Percentiles rank a stretch among this genome's conserved stretches.
Evolutionary conservation across 2,113 vertebrate genomes (phyloP).

Genomic region (Oostethus manadensis): DNA sequence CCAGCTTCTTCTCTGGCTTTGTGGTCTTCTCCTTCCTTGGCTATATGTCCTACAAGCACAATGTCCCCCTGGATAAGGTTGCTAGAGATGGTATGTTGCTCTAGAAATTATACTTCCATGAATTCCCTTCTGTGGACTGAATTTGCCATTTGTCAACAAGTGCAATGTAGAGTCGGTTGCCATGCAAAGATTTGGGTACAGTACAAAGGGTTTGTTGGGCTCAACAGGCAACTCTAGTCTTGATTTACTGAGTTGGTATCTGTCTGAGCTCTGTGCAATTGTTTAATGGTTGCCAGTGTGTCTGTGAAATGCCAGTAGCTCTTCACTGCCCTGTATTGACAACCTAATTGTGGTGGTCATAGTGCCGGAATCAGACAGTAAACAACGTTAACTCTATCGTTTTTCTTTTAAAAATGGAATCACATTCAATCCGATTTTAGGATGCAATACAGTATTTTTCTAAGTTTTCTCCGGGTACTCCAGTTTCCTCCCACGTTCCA

Average conservation of each 20-base stretch:
- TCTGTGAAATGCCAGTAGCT: neutral
- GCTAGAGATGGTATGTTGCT: slow-evolving; percentile 77
- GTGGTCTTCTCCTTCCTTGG: slow-evolving; percentile 91
- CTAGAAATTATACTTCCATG: neutral
- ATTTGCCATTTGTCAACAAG: neutral
- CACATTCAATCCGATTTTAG: neutral
- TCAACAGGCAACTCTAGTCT: no score
- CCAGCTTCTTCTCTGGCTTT: slow-evolving; percentile 89
- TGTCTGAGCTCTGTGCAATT: neutral
- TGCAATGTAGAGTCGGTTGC: no score
- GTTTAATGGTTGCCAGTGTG: neutral
- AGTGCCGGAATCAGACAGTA: neutral
- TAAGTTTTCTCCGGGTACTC: no score
- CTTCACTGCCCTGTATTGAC: no score
- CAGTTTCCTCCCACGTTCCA: no score
- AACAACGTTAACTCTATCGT: no score
- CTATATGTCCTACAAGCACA: slow-evolving; percentile 87
- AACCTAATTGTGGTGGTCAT: neutral
- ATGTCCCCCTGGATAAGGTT: slow-evolving; percentile 82
- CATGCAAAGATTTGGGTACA: no score
- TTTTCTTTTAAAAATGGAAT: no score
- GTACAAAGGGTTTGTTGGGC: no score
- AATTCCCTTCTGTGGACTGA: neutral
- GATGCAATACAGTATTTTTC: neutral
- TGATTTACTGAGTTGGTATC: neutral